Evolutionary conservation across 2,113 vertebrate genomes (phyloP).

Genomic region (Lathamus discolor): DNA sequence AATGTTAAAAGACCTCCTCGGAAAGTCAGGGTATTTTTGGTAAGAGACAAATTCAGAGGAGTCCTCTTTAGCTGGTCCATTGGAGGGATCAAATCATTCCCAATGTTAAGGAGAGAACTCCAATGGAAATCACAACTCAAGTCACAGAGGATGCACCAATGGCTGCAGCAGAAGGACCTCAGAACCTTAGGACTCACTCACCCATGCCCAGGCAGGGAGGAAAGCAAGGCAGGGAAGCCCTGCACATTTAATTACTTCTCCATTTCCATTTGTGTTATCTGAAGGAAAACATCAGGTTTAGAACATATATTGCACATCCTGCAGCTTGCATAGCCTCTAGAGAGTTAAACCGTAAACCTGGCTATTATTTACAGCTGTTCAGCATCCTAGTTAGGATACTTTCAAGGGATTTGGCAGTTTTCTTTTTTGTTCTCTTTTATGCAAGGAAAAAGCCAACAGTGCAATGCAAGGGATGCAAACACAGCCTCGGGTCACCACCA

Average conservation of each 20-base stretch:
- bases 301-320: not conserved
- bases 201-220: not conserved
- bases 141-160: not conserved
- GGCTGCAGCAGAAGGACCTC: not conserved
- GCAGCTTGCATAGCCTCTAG: not conserved
- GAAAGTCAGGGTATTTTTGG: not conserved
- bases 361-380: conserved; percentile 10
- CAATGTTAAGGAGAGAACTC: not conserved
- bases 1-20: not conserved
- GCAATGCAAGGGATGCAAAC: not conserved
- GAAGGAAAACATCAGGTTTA: not conserved
- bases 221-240: not conserved
- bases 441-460: not conserved
- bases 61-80: not conserved
- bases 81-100: not conserved
- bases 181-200: not conserved
- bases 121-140: not conserved
- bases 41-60: not conserved
- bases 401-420: not conserved
- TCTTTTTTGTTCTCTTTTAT: not conserved
- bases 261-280: not conserved
- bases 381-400: not conserved
- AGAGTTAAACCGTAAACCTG: not conserved
- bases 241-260: not conserved
- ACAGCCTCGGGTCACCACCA: not conserved